These are phyloP conservation scores for Cremastobaeus sp. DNA, from an alignment of 2,888 invertebrate genomes.

Conservation along the genomic window DNA sequence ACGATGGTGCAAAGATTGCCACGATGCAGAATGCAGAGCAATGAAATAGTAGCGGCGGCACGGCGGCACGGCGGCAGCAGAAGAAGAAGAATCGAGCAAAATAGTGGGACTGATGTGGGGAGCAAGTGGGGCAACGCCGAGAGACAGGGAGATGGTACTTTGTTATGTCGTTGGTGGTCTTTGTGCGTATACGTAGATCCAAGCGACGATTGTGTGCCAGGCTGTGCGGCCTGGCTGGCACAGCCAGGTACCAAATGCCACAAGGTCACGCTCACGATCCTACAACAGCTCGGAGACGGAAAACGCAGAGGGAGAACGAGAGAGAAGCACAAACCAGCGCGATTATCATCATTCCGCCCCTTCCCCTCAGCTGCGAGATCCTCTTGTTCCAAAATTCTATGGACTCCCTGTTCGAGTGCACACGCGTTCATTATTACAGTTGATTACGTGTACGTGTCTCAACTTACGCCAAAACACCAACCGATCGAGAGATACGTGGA, in stretches of 20 bases:
- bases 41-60: constrained; percentile 34
- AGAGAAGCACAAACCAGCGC: constrained; percentile 16
- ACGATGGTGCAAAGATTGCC: constrained; percentile 1
- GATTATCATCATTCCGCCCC: constrained; percentile 33
- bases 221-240: constrained; percentile 71
- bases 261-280: constrained; percentile 73
- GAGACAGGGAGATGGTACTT: constrained; percentile 65
- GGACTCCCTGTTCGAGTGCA: constrained; percentile 35
- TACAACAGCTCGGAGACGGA: constrained; percentile 59
- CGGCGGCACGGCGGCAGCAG: constrained; percentile 7
- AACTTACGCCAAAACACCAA: constrained; percentile 16
- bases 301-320: constrained; percentile 32
- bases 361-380: constrained; percentile 8
- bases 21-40: constrained; percentile 25
- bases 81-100: constrained; percentile 50
- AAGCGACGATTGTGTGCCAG: constrained; percentile 62
- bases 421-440: constrained; percentile 41
- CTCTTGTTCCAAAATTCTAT: constrained; percentile 54
- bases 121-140: constrained; percentile 46
- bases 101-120: constrained; percentile 54
- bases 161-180: constrained; percentile 63
- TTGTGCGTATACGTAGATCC: constrained; percentile 58
- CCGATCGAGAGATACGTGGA: constrained; percentile 23
- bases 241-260: constrained; percentile 77
- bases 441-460: constrained; percentile 38